These are phyloP conservation scores for Gallinago solitaria DNA, from an alignment of 2,797 vertebrate genomes.

Conservation along the genomic window DNA sequence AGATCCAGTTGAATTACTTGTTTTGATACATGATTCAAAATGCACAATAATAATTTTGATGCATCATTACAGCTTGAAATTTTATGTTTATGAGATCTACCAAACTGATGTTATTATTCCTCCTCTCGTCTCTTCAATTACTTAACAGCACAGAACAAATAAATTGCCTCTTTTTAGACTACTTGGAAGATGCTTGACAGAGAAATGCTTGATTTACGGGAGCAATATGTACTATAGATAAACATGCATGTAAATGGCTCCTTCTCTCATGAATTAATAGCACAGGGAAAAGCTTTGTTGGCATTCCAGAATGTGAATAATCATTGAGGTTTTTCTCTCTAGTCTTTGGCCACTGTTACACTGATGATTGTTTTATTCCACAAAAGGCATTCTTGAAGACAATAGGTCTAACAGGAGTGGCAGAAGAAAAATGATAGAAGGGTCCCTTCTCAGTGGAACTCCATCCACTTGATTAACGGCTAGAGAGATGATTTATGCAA, in stretches of 20 bases:
- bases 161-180: constrained; percentile 10
- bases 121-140: neutral
- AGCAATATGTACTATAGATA: neutral
- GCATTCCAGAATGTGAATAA: neutral
- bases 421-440: neutral
- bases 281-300: neutral
- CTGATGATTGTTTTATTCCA: neutral
- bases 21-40: neutral
- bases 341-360: neutral
- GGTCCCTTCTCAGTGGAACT: neutral
- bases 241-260: neutral
- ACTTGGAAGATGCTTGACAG: neutral
- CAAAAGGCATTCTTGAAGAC: neutral
- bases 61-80: neutral
- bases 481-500: neutral
- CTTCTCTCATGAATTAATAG: neutral
- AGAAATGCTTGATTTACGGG: neutral
- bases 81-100: neutral
- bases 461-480: neutral
- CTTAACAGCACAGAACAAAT: neutral
- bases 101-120: neutral
- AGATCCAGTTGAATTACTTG: neutral
- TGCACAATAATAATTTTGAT: neutral
- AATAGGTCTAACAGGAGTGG: neutral
- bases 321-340: neutral